phyloP scores from a whole-genome alignment of 2,113 vertebrate species.

The Saiga tatarica region DNA sequence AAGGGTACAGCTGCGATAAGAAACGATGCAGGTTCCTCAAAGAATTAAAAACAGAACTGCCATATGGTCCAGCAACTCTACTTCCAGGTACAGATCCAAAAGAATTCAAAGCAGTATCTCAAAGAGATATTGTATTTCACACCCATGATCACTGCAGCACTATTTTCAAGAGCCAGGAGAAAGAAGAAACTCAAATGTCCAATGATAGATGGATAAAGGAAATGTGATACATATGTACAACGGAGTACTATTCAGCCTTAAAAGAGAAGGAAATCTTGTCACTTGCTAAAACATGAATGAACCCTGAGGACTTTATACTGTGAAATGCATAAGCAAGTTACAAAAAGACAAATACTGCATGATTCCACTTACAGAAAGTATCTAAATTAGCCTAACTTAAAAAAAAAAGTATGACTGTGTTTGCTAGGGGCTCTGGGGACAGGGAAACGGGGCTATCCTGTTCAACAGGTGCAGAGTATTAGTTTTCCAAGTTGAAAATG shows the following conservation, averaged over 20 bases:
- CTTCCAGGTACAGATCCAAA: background rate
- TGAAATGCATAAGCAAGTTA: background rate
- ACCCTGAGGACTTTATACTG: background rate
- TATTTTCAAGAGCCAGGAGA: background rate
- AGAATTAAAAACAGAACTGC: background rate
- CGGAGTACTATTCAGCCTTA: background rate
- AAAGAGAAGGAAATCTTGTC: background rate
- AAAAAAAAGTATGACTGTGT: background rate
- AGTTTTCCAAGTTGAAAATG: background rate
- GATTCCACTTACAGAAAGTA: background rate
- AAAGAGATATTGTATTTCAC: background rate
- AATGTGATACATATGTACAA: background rate
- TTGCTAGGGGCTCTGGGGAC: background rate
- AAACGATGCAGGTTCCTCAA: background rate
- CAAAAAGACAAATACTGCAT: background rate
- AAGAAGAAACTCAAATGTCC: background rate
- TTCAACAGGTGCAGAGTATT: background rate
- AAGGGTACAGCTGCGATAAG: background rate
- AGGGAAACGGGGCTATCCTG: background rate
- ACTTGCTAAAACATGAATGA: background rate
- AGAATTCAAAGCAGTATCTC: background rate
- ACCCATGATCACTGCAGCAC: background rate
- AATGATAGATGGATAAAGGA: background rate
- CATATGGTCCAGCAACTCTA: background rate
- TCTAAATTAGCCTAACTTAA: background rate